A percentile compares a stretch with the other conserved stretches of the same genome.
These are phyloP conservation scores for Netelia inedita DNA, from an alignment of 2,888 invertebrate genomes.

Conservation along the genomic window DNA sequence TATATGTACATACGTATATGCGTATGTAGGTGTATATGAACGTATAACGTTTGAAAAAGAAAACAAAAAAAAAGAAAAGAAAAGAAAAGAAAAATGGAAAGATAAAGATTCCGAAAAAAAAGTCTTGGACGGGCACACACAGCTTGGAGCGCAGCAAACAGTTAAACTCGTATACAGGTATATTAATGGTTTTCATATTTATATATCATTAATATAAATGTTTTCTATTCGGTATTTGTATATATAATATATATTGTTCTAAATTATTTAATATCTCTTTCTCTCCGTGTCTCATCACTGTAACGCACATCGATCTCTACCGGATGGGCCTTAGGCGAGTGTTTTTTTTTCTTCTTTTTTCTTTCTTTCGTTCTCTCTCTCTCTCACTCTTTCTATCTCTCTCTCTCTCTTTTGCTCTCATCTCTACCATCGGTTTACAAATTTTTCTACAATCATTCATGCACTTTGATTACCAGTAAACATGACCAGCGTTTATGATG, in stretches of 20 bases:
- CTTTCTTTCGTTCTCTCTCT: conserved; percentile 29
- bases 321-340: conserved; percentile 72
- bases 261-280: conserved; percentile 72
- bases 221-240: conserved; percentile 69
- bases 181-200: conserved; percentile 73
- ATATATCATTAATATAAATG: conserved; percentile 78
- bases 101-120: conserved; percentile 60
- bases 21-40: conserved; percentile 72
- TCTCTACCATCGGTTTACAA: conserved; percentile 63
- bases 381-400: neutral
- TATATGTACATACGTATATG: neutral
- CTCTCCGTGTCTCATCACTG: conserved; percentile 67
- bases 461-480: conserved; percentile 67
- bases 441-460: conserved; percentile 70
- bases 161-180: conserved; percentile 76
- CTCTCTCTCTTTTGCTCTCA: conserved; percentile 32
- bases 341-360: conserved; percentile 9
- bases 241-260: conserved; percentile 72
- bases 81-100: conserved; percentile 33
- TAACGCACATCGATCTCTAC: conserved; percentile 71
- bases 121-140: conserved; percentile 75
- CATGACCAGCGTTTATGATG: conserved; percentile 59
- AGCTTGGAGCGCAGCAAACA: conserved; percentile 79
- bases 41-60: conserved; percentile 67
- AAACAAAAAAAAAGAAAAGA: conserved; percentile 33